Conservation (phyloP, 2,797 vertebrate species). For the Macroramphosus scolopax region DNA sequence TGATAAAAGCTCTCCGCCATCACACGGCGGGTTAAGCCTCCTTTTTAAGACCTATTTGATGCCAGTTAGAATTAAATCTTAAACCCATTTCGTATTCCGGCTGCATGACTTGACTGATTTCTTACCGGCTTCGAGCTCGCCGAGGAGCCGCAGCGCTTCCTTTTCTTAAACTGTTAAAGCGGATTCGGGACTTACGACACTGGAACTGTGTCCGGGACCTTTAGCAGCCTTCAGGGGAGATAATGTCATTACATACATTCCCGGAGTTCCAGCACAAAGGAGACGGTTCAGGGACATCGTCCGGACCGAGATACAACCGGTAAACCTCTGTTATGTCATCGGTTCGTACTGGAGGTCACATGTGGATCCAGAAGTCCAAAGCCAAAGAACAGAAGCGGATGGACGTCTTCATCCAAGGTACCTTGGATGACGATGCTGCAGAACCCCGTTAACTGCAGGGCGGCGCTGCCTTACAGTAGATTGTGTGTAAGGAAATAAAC, state of each 20-base stretch:
- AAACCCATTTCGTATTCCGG: slow-evolving; percentile 32
- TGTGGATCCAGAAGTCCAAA: too few species aligned
- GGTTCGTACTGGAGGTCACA: too few species aligned
- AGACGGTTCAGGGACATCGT: too few species aligned
- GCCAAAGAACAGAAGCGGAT: too few species aligned
- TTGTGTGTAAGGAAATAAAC: too few species aligned
- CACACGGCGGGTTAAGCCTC: slow-evolving; percentile 26
- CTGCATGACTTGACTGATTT: slow-evolving; percentile 32
- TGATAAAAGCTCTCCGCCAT: slow-evolving; percentile 24
- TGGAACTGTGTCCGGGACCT: slow-evolving; percentile 15
- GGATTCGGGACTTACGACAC: slow-evolving; percentile 28
- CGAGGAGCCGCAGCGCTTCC: slow-evolving; percentile 4
- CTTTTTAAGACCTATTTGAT: slow-evolving; percentile 37
- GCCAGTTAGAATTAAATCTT: slow-evolving; percentile 51
- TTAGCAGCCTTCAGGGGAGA: slow-evolving; percentile 9
- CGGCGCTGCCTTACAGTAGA: too few species aligned
- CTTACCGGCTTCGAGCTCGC: slow-evolving; percentile 23
- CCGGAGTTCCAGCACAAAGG: neutral
- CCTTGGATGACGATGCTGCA: too few species aligned
- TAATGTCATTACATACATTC: slow-evolving; percentile 23
- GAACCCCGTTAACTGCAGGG: too few species aligned
- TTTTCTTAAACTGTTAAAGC: slow-evolving; percentile 9
- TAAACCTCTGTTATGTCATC: too few species aligned
- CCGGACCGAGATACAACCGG: too few species aligned
- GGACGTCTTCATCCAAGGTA: too few species aligned